phyloP scores from a whole-genome alignment of 2,113 vertebrate genomes.

The Neoarius graeffei region DNA sequence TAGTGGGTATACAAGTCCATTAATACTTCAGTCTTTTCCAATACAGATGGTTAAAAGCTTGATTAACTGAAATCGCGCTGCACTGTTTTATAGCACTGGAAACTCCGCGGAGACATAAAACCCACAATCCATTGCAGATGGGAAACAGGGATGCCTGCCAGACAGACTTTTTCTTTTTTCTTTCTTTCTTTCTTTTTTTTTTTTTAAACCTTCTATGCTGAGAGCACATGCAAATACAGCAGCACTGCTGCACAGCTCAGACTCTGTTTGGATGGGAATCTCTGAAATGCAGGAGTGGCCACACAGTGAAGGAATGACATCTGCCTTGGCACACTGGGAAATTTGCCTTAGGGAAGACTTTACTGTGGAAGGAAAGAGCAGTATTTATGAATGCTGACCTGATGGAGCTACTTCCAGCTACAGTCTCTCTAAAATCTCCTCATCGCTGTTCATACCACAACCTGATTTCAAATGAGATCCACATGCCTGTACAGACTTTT shows the following conservation, averaged over 20 bases:
- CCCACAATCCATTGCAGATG: slow-evolving; percentile 79
- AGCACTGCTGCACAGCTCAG: slow-evolving; percentile 24
- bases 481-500: slow-evolving; percentile 59
- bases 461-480: slow-evolving; percentile 68
- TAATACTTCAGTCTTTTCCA: slow-evolving; percentile 65
- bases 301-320: slow-evolving; percentile 66
- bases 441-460: slow-evolving; percentile 56
- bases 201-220: slow-evolving; percentile 46
- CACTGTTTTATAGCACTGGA: slow-evolving; percentile 72
- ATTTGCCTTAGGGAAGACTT: slow-evolving; percentile 60
- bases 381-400: slow-evolving; percentile 71
- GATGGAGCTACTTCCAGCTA: slow-evolving; percentile 61
- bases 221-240: slow-evolving; percentile 68
- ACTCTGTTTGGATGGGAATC: slow-evolving; percentile 61
- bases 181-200: slow-evolving; percentile 1
- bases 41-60: slow-evolving; percentile 75
- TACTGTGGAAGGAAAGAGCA: slow-evolving; percentile 67
- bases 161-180: slow-evolving; percentile 36
- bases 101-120: slow-evolving; percentile 74
- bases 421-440: slow-evolving; percentile 42
- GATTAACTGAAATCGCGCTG: slow-evolving; percentile 74
- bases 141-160: slow-evolving; percentile 71
- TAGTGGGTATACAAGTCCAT: slow-evolving; percentile 63
- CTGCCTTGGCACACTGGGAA: slow-evolving; percentile 61
- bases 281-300: slow-evolving; percentile 29